Percentiles rank a stretch among this genome's conserved stretches.
These are phyloP conservation scores for Aix galericulata DNA, from an alignment of 2,113 vertebrate species.

Conservation along the genomic window DNA sequence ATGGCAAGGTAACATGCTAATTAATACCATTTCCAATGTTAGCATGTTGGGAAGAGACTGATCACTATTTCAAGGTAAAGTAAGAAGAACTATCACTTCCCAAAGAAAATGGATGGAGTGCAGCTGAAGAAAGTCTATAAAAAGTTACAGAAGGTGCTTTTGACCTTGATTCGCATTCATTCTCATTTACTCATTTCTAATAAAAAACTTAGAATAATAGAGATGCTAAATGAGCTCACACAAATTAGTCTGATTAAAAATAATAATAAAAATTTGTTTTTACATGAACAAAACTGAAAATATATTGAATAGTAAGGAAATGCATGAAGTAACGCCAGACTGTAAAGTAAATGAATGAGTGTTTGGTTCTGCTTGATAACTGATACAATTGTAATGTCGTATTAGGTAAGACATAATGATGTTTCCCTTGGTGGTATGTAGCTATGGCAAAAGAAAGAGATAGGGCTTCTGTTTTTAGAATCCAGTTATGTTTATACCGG, in stretches of 20 bases:
- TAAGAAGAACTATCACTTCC: neutral
- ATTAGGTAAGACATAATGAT: neutral
- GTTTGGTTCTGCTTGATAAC: neutral
- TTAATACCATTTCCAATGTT: neutral
- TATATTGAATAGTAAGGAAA: neutral
- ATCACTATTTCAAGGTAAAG: neutral
- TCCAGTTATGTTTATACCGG: neutral
- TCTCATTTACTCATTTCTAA: neutral
- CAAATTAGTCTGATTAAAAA: neutral
- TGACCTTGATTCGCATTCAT: neutral
- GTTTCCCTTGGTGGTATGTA: neutral
- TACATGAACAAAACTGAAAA: neutral
- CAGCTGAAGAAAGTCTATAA: neutral
- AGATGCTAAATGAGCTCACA: neutral
- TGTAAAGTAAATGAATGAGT: neutral
- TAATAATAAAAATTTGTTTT: neutral
- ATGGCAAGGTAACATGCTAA: slow-evolving; percentile 84
- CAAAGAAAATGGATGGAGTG: neutral
- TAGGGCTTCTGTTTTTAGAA: neutral
- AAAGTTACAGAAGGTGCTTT: neutral
- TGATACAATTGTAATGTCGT: neutral
- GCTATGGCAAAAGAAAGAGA: neutral
- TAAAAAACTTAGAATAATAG: neutral
- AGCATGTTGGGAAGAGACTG: neutral
- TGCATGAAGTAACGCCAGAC: neutral